phyloP scores from a whole-genome alignment of 92 coral and sea anemone species.

The Paramuricea clavata region DNA sequence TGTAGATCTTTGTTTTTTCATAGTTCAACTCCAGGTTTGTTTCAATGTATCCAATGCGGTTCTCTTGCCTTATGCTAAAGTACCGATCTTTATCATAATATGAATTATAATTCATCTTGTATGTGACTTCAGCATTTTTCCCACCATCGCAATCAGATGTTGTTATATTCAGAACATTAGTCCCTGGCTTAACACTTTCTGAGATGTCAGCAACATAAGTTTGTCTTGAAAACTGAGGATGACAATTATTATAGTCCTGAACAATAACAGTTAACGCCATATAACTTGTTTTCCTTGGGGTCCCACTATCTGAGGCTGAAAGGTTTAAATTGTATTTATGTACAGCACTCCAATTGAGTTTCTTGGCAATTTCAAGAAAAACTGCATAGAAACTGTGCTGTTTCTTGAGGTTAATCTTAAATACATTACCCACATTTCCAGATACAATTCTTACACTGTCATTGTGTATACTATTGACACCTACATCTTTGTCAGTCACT shows the following conservation, averaged over 20 bases:
- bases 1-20: slow-evolving; percentile 68
- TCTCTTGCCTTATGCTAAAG: slow-evolving; percentile 67
- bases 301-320: slow-evolving; percentile 91
- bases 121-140: slow-evolving; percentile 74
- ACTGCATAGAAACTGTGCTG: slow-evolving; percentile 60
- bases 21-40: slow-evolving; percentile 70
- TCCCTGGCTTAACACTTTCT: slow-evolving; percentile 65
- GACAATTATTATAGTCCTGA: slow-evolving; percentile 81
- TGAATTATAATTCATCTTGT: slow-evolving; percentile 71
- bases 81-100: slow-evolving; percentile 66
- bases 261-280: slow-evolving; percentile 78
- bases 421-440: slow-evolving; percentile 79
- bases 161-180: slow-evolving; percentile 75
- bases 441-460: slow-evolving; percentile 78
- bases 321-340: slow-evolving; percentile 81
- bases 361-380: slow-evolving; percentile 66
- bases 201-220: slow-evolving; percentile 68
- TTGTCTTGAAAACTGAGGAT: slow-evolving; percentile 71
- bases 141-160: slow-evolving; percentile 92
- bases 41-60: slow-evolving; percentile 69
- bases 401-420: slow-evolving; percentile 56
- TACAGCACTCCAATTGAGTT: slow-evolving; percentile 79
- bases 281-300: slow-evolving; percentile 71
- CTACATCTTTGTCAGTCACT: slow-evolving; percentile 80
- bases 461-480: slow-evolving; percentile 77